Evolutionary conservation across 2,113 vertebrate species (phyloP), one percentile per base, ranked within the genome.

Genomic region (Podocnemis expansa): DNA sequence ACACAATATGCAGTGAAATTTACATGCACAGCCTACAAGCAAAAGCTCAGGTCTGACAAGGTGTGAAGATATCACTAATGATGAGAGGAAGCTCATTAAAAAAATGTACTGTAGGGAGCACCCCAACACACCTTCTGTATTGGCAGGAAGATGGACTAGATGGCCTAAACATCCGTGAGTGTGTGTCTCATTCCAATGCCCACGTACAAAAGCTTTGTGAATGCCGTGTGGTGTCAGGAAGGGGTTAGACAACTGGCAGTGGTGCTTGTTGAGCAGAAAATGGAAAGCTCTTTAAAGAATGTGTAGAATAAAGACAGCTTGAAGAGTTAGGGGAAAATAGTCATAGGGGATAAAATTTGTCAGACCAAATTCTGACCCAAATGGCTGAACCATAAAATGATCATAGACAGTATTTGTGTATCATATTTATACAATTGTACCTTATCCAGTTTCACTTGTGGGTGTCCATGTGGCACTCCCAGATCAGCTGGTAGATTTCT

Each of bases 141-240:
- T 0, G 84, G 91, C 95, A 88, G 92, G 91, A 87, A 93, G 95
- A 92, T 85, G 91, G 95, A 70, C 96, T 67, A 94, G 76, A 88
- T 93, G 86, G 91, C 82, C 79, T 95, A 95, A 95, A 87, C 27
- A 17, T 38, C 21, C 58, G 81, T 84, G 91, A 82, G 43, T 58
- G 60, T 47, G 82, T 85, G 82, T 92, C 94, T 91, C 88, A 88
- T 73, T 70, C 93, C 52, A 1, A 9, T 2, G 82, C 1, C 41
- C 95, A 86, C 76, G 92, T 85, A 89, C 91, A 89, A 76, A 87
- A 52, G 76, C 79, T 90, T 94, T 60, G 85, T 76, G 80, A 95
- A 93, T 89, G 88, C 85, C 13, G 55, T 27, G 38, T 14, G 76
- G 75, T 43, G 38, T 82, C 47, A 51, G 34, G 63, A 67, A 67